Evolutionary conservation across 2,113 vertebrate species (phyloP).

Genomic region (Psephotus haematonotus): DNA sequence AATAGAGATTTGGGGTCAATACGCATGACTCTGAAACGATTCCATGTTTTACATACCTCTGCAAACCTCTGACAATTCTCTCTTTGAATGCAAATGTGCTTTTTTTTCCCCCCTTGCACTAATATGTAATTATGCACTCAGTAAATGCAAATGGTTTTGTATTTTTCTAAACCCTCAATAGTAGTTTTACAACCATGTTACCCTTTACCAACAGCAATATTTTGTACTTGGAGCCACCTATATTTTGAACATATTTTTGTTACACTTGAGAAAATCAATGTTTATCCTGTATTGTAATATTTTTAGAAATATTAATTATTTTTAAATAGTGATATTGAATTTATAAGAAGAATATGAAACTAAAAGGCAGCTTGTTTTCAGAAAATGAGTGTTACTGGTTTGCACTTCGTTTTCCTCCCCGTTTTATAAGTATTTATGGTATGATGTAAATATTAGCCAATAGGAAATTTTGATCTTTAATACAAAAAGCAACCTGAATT

Average conservation of each 20-base stretch:
- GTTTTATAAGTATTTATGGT: constrained; percentile 62
- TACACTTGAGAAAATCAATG: constrained; percentile 69
- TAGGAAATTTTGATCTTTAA: constrained; percentile 37
- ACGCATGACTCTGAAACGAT: constrained; percentile 94
- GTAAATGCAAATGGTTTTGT: constrained; percentile 75
- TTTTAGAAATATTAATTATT: constrained; percentile 76
- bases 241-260: constrained; percentile 81
- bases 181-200: constrained; percentile 71
- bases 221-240: constrained; percentile 78
- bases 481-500: neutral
- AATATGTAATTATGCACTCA: constrained; percentile 71
- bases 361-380: constrained; percentile 72
- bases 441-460: constrained; percentile 57
- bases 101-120: constrained; percentile 71
- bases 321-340: constrained; percentile 67
- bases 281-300: constrained; percentile 79
- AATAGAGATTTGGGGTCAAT: constrained; percentile 90
- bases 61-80: constrained; percentile 82
- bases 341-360: constrained; percentile 70
- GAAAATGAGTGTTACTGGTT: constrained; percentile 60
- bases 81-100: constrained; percentile 54
- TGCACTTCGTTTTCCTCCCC: constrained; percentile 59
- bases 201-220: constrained; percentile 74
- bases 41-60: constrained; percentile 90
- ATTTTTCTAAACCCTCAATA: constrained; percentile 71